Conservation (phyloP, 2,113 vertebrate genomes). For the Marcusenius ussheri region DNA sequence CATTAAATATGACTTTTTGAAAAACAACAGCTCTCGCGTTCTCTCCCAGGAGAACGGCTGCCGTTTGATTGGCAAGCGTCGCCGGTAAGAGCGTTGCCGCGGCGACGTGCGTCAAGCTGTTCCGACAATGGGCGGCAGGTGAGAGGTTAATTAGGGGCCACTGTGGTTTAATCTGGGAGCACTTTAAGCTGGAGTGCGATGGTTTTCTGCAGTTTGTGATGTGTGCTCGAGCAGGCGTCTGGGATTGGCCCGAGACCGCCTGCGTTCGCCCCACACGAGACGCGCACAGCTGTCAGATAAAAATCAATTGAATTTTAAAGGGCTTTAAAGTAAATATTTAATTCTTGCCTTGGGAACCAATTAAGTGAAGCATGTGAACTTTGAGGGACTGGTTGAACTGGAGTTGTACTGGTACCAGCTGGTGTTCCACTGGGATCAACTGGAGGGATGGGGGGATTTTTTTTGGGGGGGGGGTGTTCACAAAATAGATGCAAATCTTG, state of each 20-base stretch:
- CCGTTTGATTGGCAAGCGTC: conserved; percentile 3
- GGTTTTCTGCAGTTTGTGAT: conserved; percentile 40
- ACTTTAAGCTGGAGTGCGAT: conserved; percentile 22
- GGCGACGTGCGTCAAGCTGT: not conserved
- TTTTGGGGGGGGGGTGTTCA: conserved; percentile 6
- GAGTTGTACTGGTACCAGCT: conserved; percentile 50
- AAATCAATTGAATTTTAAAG: conserved; percentile 58
- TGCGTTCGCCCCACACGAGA: conserved; percentile 44
- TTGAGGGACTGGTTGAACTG: conserved; percentile 48
- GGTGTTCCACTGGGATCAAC: conserved; percentile 46
- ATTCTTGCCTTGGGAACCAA: conserved; percentile 57
- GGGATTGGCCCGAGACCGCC: conserved; percentile 43
- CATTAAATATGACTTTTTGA: conserved; percentile 12
- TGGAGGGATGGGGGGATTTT: not conserved
- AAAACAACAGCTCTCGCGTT: not conserved
- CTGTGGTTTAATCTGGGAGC: conserved; percentile 24
- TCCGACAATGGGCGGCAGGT: conserved; percentile 21
- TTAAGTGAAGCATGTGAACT: conserved; percentile 51
- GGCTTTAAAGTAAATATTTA: conserved; percentile 56
- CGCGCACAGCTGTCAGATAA: conserved; percentile 53
- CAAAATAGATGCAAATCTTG: conserved; percentile 47
- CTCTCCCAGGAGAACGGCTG: not conserved
- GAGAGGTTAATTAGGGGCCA: conserved; percentile 38
- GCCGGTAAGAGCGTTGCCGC: not conserved
- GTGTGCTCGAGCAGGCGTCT: conserved; percentile 33